Conservation (phyloP, 2,888 invertebrate species). For the Eustalomyia histrio region DNA sequence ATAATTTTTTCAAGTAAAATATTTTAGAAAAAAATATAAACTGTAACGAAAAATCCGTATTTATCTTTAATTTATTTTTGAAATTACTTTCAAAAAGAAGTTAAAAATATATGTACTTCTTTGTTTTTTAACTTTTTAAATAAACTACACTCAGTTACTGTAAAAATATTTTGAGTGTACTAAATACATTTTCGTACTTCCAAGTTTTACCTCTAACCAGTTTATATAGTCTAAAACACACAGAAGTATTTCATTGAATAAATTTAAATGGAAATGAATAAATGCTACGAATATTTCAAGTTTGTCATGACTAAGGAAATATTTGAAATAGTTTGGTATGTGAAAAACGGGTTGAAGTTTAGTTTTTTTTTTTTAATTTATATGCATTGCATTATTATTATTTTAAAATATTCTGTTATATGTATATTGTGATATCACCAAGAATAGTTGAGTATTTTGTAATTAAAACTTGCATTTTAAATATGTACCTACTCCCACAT, state of each 20-base stretch:
- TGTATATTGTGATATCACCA: neutral
- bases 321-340: neutral
- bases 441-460: neutral
- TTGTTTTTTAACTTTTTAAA: too few species aligned
- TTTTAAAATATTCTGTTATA: neutral
- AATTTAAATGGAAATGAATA: constrained; percentile 18
- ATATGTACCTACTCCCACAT: neutral
- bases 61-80: too few species aligned
- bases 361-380: neutral
- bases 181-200: too few species aligned
- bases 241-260: constrained; percentile 13
- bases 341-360: neutral
- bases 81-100: too few species aligned
- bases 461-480: neutral
- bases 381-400: neutral
- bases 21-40: too few species aligned
- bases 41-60: too few species aligned
- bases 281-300: neutral
- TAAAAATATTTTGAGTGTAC: too few species aligned
- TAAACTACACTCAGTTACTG: too few species aligned
- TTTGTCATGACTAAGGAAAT: neutral
- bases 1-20: too few species aligned
- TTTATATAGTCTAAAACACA: neutral
- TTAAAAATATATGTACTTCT: too few species aligned
- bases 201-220: neutral